Percentiles rank a stretch among this genome's conserved stretches.
Evolutionary conservation across 2,797 vertebrate genomes (phyloP).

Genomic region (Rallus crepitans): DNA sequence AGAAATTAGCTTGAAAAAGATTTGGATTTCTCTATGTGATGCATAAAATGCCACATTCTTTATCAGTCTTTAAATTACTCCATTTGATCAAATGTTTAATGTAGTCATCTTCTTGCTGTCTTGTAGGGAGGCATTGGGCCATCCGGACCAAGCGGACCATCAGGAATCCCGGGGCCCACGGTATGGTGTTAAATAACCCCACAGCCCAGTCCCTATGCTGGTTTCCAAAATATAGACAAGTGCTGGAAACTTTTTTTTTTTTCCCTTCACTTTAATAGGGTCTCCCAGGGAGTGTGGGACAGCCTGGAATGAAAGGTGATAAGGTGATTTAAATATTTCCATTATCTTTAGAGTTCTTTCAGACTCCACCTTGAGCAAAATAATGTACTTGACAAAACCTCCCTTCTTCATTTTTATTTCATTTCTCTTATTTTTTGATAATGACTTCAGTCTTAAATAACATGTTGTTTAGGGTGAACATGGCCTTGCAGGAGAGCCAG

Average conservation of each 20-base stretch:
- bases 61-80: neutral
- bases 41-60: neutral
- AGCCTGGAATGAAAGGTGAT: slow-evolving; percentile 99
- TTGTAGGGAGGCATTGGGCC: slow-evolving; percentile 88
- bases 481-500: slow-evolving; percentile 89
- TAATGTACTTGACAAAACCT: neutral
- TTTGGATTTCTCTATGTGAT: neutral
- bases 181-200: slow-evolving; percentile 74
- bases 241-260: neutral
- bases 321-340: slow-evolving; percentile 99
- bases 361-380: neutral
- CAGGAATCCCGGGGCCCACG: slow-evolving; percentile 90
- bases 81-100: neutral
- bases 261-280: slow-evolving; percentile 83
- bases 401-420: neutral
- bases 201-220: neutral
- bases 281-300: slow-evolving; percentile 89
- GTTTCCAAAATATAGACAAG: neutral
- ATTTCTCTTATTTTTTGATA: neutral
- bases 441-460: slow-evolving; percentile 43
- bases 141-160: slow-evolving; percentile 83
- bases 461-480: slow-evolving; percentile 89
- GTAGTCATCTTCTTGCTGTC: slow-evolving; percentile 5
- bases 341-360: slow-evolving; percentile 83
- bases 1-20: neutral